A percentile compares a stretch with the other conserved stretches of the same genome.
phyloP scores from a whole-genome alignment of 2,113 vertebrate genomes.

The Halichoeres trimaculatus region DNA sequence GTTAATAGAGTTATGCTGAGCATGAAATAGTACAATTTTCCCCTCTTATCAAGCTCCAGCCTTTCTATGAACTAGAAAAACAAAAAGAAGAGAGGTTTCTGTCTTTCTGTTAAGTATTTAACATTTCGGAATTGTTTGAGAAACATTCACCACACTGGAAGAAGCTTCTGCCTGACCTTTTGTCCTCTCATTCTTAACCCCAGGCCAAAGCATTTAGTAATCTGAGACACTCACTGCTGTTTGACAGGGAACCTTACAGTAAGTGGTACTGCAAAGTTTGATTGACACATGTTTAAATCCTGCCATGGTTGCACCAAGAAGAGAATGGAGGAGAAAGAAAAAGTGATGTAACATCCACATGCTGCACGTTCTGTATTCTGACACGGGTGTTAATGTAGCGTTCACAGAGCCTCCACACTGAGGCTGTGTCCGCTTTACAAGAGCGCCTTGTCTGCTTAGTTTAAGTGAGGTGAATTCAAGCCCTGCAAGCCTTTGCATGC shows the following conservation, averaged over 20 bases:
- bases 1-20: not conserved
- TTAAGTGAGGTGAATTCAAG: constrained; percentile 23
- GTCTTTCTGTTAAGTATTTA: not conserved
- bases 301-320: constrained; percentile 4
- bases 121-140: not conserved
- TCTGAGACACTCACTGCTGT: not conserved
- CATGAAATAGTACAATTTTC: not conserved
- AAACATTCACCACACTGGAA: not conserved
- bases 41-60: not conserved
- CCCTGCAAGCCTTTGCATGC: not conserved
- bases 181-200: not conserved
- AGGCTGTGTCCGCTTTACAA: constrained; percentile 29
- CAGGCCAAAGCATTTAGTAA: not conserved
- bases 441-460: constrained; percentile 3
- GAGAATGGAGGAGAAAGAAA: constrained; percentile 30
- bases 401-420: constrained; percentile 26
- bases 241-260: not conserved
- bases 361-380: constrained; percentile 25
- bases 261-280: constrained; percentile 25
- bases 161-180: not conserved
- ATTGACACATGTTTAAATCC: constrained; percentile 39
- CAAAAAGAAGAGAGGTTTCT: not conserved
- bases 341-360: constrained; percentile 34
- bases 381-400: constrained; percentile 31
- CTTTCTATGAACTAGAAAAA: not conserved